phyloP scores from a whole-genome alignment of 2,797 vertebrate genomes.

The Eleutherodactylus coqui region DNA sequence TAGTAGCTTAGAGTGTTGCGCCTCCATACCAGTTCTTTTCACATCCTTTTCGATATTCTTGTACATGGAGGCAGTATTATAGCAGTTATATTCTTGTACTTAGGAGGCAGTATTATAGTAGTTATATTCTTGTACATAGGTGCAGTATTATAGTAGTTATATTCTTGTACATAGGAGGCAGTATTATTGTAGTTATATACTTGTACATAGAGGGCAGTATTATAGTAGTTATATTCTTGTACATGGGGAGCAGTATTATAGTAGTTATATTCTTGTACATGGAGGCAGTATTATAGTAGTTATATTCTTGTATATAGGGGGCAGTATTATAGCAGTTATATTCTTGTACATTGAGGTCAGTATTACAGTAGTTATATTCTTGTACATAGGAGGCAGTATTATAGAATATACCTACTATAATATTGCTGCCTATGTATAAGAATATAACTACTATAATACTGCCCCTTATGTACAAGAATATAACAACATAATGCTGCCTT shows the following conservation, averaged over 20 bases:
- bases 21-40: no score
- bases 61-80: not conserved
- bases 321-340: slow-evolving; percentile 6
- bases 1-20: no score
- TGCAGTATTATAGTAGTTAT: slow-evolving; percentile 5
- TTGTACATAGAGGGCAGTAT: slow-evolving; percentile 1
- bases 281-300: no score
- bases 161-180: slow-evolving; percentile 11
- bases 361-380: not conserved
- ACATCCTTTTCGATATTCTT: no score
- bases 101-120: not conserved
- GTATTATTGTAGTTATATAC: slow-evolving; percentile 2
- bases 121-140: slow-evolving; percentile 1
- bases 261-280: not conserved
- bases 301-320: not conserved
- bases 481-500: no score
- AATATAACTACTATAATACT: no score
- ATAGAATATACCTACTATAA: no score
- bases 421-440: no score
- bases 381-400: not conserved
- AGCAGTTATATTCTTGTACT: not conserved
- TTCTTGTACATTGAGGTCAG: slow-evolving; percentile 3
- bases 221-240: slow-evolving; percentile 6
- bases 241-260: not conserved
- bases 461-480: no score